Conservation (phyloP, 2,113 vertebrate species). For the Argyrosomus japonicus region DNA sequence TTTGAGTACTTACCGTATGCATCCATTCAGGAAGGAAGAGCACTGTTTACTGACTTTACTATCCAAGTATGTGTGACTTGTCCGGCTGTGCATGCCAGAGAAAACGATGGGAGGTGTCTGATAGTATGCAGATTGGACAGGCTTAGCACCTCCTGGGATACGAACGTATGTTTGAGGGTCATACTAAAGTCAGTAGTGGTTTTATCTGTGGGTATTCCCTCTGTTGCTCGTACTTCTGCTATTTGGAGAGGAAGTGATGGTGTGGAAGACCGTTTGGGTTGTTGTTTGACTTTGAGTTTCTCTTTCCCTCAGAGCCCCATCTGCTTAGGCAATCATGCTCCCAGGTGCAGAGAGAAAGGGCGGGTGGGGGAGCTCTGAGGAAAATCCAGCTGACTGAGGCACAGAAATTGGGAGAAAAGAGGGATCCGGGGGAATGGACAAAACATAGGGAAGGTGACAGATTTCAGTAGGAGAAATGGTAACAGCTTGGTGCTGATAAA, state of each 20-base stretch:
- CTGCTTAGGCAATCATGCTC: slow-evolving; percentile 79
- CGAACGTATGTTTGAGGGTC: slow-evolving; percentile 31
- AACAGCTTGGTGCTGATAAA: slow-evolving; percentile 26
- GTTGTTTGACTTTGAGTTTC: slow-evolving; percentile 72
- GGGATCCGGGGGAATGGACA: slow-evolving; percentile 30
- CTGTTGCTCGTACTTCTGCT: slow-evolving; percentile 43
- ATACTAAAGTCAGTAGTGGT: slow-evolving; percentile 15
- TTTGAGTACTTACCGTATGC: slow-evolving; percentile 30
- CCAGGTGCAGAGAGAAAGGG: slow-evolving; percentile 75
- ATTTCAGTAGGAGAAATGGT: slow-evolving; percentile 33
- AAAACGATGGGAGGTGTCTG: slow-evolving; percentile 63
- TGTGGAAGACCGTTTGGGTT: slow-evolving; percentile 66
- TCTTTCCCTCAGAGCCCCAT: slow-evolving; percentile 75
- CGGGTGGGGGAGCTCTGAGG: slow-evolving; percentile 29
- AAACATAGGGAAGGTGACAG: slow-evolving; percentile 41
- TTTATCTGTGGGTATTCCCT: slow-evolving; percentile 74
- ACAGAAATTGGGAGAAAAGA: slow-evolving; percentile 47
- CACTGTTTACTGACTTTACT: slow-evolving; percentile 72
- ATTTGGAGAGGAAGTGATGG: slow-evolving; percentile 63
- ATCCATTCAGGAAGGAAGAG: slow-evolving; percentile 69
- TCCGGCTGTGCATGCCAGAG: slow-evolving; percentile 62
- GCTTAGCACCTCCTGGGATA: slow-evolving; percentile 1
- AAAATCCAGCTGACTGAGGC: slow-evolving; percentile 67
- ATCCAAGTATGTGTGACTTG: slow-evolving; percentile 70
- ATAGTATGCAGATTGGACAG: slow-evolving; percentile 58